A percentile compares a stretch with the other conserved stretches of the same genome.
phyloP scores from a whole-genome alignment of 2,888 invertebrate genomes.

The Liposcelis brunnea region DNA sequence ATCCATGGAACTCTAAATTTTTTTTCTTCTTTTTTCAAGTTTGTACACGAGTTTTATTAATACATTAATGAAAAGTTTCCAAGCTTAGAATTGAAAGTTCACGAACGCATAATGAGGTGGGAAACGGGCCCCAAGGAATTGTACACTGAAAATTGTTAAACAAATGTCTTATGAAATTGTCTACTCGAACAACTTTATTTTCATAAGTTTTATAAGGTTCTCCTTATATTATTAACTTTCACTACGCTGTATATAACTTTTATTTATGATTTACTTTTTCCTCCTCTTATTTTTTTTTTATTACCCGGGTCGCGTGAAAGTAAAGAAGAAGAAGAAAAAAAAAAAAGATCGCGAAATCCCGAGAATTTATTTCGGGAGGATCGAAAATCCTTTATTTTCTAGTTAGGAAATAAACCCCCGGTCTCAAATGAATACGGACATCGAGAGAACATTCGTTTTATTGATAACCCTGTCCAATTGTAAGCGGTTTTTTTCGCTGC shows the following conservation, averaged over 20 bases:
- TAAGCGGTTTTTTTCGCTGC: too few species aligned
- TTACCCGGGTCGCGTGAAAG: background rate
- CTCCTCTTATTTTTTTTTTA: background rate
- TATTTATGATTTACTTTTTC: background rate
- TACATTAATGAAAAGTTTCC: conserved; percentile 5
- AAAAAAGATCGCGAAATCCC: too few species aligned
- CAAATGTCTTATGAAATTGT: conserved; percentile 2
- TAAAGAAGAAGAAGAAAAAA: too few species aligned
- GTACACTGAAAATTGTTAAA: conserved; percentile 2
- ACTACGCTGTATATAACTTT: background rate
- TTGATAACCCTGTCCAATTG: too few species aligned
- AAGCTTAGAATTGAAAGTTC: background rate
- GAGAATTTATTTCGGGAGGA: too few species aligned
- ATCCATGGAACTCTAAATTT: too few species aligned
- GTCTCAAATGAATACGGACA: too few species aligned
- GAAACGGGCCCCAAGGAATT: conserved; percentile 1
- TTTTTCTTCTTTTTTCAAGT: too few species aligned
- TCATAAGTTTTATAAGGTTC: conserved; percentile 1
- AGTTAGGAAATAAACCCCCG: too few species aligned
- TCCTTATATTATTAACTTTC: background rate
- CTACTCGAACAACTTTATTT: background rate
- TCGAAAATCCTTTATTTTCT: too few species aligned
- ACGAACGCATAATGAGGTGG: conserved; percentile 1
- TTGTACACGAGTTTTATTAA: conserved; percentile 1
- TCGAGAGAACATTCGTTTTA: too few species aligned